phyloP scores from a whole-genome alignment of 2,888 invertebrate genomes.

The Andrena flavipes region DNA sequence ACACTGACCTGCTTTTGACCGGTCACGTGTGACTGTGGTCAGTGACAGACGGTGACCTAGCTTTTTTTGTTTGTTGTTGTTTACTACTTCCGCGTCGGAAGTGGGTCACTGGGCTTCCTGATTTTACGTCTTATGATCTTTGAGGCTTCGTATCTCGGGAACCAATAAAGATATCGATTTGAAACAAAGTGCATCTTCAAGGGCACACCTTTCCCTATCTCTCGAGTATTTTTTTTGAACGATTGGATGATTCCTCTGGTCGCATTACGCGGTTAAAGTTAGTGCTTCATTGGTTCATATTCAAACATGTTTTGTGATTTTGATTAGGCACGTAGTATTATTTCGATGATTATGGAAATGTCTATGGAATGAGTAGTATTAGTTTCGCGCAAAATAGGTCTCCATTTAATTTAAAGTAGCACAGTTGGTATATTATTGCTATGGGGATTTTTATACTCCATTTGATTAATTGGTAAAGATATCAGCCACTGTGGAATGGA shows the following conservation, averaged over 20 bases:
- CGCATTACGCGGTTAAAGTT: not conserved
- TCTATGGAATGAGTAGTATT: too few relatives aligned
- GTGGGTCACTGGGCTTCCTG: not conserved
- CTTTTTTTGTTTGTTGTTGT: not conserved
- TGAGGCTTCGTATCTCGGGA: not conserved
- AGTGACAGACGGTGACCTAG: not conserved
- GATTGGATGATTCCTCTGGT: not conserved
- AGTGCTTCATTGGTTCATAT: not conserved
- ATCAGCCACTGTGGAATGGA: too few relatives aligned
- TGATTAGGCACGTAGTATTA: too few relatives aligned
- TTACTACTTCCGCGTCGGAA: not conserved
- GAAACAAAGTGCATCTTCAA: not conserved
- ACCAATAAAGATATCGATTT: conserved; percentile 1
- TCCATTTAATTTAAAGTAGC: too few relatives aligned
- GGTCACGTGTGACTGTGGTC: not conserved
- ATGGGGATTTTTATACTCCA: too few relatives aligned
- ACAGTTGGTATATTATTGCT: too few relatives aligned
- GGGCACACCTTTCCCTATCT: not conserved
- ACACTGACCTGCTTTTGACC: not conserved
- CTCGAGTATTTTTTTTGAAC: not conserved
- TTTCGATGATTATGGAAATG: too few relatives aligned
- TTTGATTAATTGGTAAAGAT: too few relatives aligned
- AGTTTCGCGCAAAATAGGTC: too few relatives aligned
- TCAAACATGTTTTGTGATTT: not conserved
- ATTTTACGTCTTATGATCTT: not conserved